These are phyloP conservation scores for Egretta garzetta DNA, from an alignment of 2,113 vertebrate genomes.

Conservation along the genomic window DNA sequence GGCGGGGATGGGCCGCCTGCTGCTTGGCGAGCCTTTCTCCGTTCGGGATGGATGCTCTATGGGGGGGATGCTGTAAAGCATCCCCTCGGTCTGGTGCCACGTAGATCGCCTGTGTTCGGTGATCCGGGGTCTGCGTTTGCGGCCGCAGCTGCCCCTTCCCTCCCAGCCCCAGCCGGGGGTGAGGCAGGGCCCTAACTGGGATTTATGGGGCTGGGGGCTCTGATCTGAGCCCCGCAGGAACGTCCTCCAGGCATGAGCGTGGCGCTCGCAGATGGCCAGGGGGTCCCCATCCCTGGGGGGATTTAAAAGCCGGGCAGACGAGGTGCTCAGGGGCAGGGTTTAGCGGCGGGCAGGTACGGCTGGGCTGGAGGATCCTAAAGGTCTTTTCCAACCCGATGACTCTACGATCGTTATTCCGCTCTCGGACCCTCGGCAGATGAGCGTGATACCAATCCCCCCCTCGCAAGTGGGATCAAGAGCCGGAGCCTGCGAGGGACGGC, in stretches of 20 bases:
- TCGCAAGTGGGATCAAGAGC: neutral
- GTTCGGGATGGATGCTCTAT: neutral
- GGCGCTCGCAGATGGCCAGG: neutral
- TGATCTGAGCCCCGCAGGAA: neutral
- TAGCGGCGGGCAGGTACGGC: too few relatives aligned
- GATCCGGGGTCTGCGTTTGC: neutral
- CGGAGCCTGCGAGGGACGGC: neutral
- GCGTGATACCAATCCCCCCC: neutral
- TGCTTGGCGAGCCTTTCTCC: neutral
- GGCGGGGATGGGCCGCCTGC: neutral
- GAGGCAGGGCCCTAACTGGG: neutral
- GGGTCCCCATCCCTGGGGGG: too few relatives aligned
- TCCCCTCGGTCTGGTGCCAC: accelerated
- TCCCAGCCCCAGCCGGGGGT: neutral
- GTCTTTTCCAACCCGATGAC: too few relatives aligned
- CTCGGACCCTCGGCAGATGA: neutral
- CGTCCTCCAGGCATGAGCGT: neutral
- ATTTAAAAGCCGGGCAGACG: too few relatives aligned
- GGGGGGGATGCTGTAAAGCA: neutral
- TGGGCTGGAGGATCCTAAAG: too few relatives aligned
- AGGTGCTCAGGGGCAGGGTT: too few relatives aligned
- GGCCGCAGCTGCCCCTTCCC: neutral
- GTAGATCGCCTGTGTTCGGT: neutral
- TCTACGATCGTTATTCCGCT: neutral
- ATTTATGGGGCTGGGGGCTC: neutral